Evolutionary conservation across 2,888 invertebrate species (phyloP).

Genomic region (Drosophila engyochracea): DNA sequence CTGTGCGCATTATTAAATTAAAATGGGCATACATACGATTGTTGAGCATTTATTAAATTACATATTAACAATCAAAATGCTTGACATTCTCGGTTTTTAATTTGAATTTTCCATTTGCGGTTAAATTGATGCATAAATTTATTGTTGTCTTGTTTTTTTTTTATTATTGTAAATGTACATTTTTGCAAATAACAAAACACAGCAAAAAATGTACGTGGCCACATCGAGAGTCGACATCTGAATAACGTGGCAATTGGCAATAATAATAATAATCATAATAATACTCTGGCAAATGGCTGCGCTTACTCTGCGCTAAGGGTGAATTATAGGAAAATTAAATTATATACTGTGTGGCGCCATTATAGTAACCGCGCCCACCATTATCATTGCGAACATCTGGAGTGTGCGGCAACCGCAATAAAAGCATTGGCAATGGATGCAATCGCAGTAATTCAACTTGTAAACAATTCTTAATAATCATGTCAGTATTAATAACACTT

Average conservation of each 20-base stretch:
- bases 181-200: background rate
- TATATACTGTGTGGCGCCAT: background rate
- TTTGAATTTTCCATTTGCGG: background rate
- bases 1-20: background rate
- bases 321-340: conserved; percentile 1
- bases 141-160: background rate
- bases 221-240: background rate
- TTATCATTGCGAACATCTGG: background rate
- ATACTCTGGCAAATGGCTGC: background rate
- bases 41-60: background rate
- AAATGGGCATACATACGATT: background rate
- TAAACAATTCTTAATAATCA: background rate
- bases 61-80: background rate
- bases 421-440: background rate
- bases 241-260: background rate
- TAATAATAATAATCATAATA: conserved; percentile 2
- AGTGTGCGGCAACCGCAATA: background rate
- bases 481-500: background rate
- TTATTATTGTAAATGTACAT: background rate
- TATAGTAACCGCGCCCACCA: background rate
- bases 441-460: background rate
- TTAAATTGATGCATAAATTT: background rate
- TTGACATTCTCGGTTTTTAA: background rate
- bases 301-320: background rate
- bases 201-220: background rate